phyloP scores from a whole-genome alignment of 2,797 vertebrate species.

The Vultur gryphus region DNA sequence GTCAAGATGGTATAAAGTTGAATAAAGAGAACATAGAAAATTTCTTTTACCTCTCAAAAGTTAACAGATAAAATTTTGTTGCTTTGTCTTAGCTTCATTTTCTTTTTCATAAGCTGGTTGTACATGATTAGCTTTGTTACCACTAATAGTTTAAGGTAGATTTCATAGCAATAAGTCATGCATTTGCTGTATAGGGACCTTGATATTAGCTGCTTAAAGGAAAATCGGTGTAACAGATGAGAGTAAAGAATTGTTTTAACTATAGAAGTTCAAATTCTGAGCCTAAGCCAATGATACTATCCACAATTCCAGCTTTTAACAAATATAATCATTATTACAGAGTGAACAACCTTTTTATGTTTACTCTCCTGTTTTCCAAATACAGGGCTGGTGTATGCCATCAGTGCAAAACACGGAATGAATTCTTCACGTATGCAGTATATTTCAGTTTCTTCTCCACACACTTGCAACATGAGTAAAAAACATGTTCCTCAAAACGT shows the following conservation, averaged over 20 bases:
- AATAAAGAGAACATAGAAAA: not conserved
- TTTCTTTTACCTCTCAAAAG: not conserved
- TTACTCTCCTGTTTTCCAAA: not conserved
- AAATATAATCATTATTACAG: not conserved
- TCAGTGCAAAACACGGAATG: not conserved
- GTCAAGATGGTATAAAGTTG: not conserved
- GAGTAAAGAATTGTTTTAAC: not conserved
- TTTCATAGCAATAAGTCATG: not conserved
- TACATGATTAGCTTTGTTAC: not conserved
- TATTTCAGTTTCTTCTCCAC: not conserved
- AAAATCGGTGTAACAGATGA: not conserved
- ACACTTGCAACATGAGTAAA: not conserved
- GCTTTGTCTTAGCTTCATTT: not conserved
- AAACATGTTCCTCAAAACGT: not conserved
- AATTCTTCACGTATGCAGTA: not conserved
- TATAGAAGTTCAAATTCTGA: not conserved
- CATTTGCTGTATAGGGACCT: not conserved
- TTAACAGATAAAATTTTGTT: not conserved
- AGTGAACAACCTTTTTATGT: not conserved
- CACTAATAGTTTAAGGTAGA: not conserved
- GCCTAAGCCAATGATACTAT: not conserved
- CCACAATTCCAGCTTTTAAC: not conserved
- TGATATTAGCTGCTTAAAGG: not conserved
- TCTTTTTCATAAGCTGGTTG: not conserved
- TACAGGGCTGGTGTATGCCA: not conserved